Evolutionary conservation across 2,113 vertebrate species (phyloP).

Genomic region (Bolborhynchus lineola): DNA sequence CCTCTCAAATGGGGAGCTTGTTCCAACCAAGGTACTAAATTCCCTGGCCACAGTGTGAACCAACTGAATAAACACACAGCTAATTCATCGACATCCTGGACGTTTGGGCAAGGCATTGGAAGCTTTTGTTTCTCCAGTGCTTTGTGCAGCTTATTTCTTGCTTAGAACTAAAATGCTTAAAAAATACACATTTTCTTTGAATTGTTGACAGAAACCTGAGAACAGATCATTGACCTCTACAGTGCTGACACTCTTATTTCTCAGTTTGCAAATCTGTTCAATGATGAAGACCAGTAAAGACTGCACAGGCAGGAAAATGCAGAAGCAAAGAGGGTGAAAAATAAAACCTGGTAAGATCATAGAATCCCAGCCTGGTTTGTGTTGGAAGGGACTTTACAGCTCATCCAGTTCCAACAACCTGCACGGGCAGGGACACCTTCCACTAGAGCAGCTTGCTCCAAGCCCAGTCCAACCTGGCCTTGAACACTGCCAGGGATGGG

Average conservation of each 20-base stretch:
- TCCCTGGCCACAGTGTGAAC: neutral
- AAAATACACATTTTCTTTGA: neutral
- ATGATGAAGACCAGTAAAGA: neutral
- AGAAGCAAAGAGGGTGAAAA: neutral
- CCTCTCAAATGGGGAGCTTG: neutral
- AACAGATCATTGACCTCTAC: neutral
- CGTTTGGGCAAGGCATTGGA: neutral
- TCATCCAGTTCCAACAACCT: neutral
- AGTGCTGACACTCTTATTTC: neutral
- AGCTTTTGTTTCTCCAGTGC: neutral
- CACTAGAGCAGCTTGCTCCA: neutral
- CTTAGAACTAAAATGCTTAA: neutral
- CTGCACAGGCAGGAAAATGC: neutral
- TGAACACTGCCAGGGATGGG: neutral
- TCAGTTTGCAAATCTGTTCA: neutral
- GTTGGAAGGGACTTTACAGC: neutral
- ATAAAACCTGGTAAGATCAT: neutral
- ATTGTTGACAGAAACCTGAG: neutral
- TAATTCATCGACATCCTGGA: neutral
- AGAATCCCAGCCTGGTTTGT: neutral
- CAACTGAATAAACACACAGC: conserved; percentile 35
- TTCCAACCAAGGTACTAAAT: conserved; percentile 16
- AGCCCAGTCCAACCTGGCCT: neutral
- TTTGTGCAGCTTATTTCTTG: neutral
- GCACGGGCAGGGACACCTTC: neutral